Percentiles rank a stretch among this genome's conserved stretches.
These are phyloP conservation scores for Calephelis nemesis DNA, from an alignment of 1,140 invertebrate species.

Conservation along the genomic window DNA sequence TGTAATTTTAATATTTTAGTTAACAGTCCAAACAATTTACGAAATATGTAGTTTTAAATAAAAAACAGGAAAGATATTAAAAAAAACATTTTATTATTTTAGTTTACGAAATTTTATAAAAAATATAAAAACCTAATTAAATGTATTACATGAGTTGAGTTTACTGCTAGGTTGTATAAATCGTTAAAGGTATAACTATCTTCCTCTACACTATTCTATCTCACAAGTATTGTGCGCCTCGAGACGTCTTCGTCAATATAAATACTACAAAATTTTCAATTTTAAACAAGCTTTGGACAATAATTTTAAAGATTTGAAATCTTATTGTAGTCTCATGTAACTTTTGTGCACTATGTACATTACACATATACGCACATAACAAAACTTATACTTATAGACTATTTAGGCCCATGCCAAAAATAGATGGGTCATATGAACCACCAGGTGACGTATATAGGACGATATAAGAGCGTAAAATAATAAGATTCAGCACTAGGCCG, in stretches of 20 bases:
- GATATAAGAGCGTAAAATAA: too few relatives aligned
- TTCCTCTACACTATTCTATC: conserved; percentile 50
- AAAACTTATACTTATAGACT: too few relatives aligned
- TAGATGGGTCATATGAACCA: too few relatives aligned
- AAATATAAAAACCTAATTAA: conserved; percentile 1
- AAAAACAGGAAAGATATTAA: too few relatives aligned
- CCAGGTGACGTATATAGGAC: too few relatives aligned
- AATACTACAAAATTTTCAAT: conserved; percentile 50
- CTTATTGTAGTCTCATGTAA: conserved; percentile 24
- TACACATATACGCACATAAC: neutral
- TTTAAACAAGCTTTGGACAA: conserved; percentile 25
- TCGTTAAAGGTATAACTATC: conserved; percentile 38
- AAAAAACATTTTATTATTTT: neutral
- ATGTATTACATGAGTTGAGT: neutral
- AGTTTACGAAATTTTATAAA: neutral
- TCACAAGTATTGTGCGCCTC: conserved; percentile 75
- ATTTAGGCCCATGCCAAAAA: too few relatives aligned
- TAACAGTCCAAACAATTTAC: too few relatives aligned
- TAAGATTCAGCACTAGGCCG: too few relatives aligned
- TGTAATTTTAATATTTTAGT: too few relatives aligned
- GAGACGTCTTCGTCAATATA: conserved; percentile 61
- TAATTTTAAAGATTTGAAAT: conserved; percentile 31
- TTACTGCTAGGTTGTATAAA: conserved; percentile 16
- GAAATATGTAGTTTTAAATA: too few relatives aligned
- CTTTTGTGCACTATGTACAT: conserved; percentile 4